Percentiles rank a stretch among this genome's conserved stretches.
Conservation (phyloP, 1,140 invertebrate genomes). For the Drosophila lacteicornis region DNA sequence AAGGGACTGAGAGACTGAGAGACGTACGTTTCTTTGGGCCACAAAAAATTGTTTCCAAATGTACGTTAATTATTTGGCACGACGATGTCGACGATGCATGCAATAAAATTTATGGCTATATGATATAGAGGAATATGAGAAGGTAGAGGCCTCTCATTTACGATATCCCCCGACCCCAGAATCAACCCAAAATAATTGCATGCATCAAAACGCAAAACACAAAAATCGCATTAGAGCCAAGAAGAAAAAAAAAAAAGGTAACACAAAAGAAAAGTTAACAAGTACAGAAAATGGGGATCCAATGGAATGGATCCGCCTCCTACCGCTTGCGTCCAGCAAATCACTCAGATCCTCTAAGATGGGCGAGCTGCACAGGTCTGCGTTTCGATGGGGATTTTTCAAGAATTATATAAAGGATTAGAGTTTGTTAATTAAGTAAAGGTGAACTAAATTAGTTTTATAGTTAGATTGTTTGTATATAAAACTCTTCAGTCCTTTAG, state of each 20-base stretch:
- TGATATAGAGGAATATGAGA: slow-evolving; percentile 31
- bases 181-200: slow-evolving; percentile 71
- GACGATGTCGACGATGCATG: slow-evolving; percentile 61
- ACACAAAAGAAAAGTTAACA: slow-evolving; percentile 11
- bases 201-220: slow-evolving; percentile 43
- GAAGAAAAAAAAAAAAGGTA: slow-evolving; percentile 13
- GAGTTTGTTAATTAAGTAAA: slow-evolving; percentile 1
- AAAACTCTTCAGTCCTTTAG: not conserved
- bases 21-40: slow-evolving; percentile 32
- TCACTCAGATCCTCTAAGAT: slow-evolving; percentile 78
- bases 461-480: not conserved
- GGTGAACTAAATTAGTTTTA: not conserved
- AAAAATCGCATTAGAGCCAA: slow-evolving; percentile 22
- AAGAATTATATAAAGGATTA: slow-evolving; percentile 27
- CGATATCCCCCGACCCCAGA: slow-evolving; percentile 38
- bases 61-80: slow-evolving; percentile 81
- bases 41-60: slow-evolving; percentile 79
- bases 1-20: not conserved
- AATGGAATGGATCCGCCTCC: slow-evolving; percentile 32
- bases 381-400: slow-evolving; percentile 9
- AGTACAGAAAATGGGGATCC: slow-evolving; percentile 20
- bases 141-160: slow-evolving; percentile 16
- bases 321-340: slow-evolving; percentile 81
- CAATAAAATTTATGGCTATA: slow-evolving; percentile 80
- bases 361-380: slow-evolving; percentile 73